Evolutionary conservation across 1,140 invertebrate genomes (phyloP).

Genomic region (Holotrichia oblita): DNA sequence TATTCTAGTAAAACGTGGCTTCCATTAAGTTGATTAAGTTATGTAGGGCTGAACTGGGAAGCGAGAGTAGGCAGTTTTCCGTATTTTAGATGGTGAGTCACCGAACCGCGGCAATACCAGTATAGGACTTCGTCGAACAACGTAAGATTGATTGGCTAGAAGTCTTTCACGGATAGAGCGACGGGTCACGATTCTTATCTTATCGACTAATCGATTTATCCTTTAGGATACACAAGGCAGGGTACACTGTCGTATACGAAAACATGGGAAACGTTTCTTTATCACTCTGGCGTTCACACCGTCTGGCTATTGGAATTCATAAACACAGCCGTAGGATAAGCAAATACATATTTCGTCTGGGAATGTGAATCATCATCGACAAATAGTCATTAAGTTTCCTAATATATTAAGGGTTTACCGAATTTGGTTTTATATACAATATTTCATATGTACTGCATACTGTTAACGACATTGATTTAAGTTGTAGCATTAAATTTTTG

Average conservation of each 20-base stretch:
- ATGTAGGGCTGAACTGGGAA: background rate
- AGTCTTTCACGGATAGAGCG: conserved; percentile 16
- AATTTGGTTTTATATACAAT: too few relatives aligned
- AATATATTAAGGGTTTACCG: background rate
- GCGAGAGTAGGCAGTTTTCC: conserved; percentile 4
- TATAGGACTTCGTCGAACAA: conserved; percentile 23
- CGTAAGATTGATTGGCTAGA: conserved; percentile 28
- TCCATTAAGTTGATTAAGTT: conserved; percentile 30
- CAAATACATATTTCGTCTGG: conserved; percentile 33
- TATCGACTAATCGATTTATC: conserved; percentile 36
- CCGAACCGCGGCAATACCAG: conserved; percentile 1
- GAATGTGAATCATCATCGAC: conserved; percentile 29
- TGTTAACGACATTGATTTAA: too few relatives aligned
- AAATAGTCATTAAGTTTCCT: background rate
- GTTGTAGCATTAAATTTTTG: too few relatives aligned
- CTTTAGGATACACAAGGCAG: conserved; percentile 22
- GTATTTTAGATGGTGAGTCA: conserved; percentile 22
- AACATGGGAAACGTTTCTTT: conserved; percentile 5
- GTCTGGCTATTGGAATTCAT: conserved; percentile 30
- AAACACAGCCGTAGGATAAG: conserved; percentile 28
- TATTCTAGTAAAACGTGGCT: conserved; percentile 33
- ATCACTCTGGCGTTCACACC: conserved; percentile 26
- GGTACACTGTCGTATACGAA: background rate
- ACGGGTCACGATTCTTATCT: conserved; percentile 27
- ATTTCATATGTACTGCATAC: too few relatives aligned